These are phyloP conservation scores for Phasia obesa DNA, from an alignment of 2,888 invertebrate genomes.

Conservation along the genomic window DNA sequence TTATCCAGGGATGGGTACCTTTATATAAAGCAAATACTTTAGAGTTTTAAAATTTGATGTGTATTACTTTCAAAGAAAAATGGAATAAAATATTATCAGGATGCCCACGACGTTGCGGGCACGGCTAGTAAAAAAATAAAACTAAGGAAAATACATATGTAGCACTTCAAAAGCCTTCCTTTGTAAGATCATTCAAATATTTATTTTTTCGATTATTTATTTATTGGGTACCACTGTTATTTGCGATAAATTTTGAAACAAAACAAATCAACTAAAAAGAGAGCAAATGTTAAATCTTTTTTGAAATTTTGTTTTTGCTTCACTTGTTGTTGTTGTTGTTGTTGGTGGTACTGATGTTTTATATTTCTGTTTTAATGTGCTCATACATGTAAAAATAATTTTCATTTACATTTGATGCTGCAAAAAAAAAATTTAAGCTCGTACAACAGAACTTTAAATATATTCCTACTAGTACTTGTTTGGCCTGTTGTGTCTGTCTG, in stretches of 20 bases:
- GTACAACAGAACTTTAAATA: not conserved
- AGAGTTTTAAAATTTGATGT: no score
- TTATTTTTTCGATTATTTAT: no score
- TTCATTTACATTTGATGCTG: constrained; percentile 41
- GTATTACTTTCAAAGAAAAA: no score
- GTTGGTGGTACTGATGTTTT: constrained; percentile 7
- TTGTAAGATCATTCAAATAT: no score
- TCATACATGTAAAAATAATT: constrained; percentile 43
- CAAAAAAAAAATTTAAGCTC: constrained; percentile 4
- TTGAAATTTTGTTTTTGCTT: constrained; percentile 23
- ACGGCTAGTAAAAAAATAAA: no score
- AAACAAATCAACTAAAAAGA: constrained; percentile 58
- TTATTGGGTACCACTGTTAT: constrained; percentile 31
- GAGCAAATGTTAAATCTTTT: constrained; percentile 61
- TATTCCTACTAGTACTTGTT: not conserved
- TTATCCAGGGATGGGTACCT: no score
- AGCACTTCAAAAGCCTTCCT: no score
- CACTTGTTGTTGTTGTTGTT: constrained; percentile 3
- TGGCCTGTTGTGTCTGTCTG: no score
- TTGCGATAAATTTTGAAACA: constrained; percentile 18
- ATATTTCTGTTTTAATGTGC: constrained; percentile 28
- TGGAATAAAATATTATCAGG: no score
- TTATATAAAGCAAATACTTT: no score
- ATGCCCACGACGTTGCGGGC: no score
- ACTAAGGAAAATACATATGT: no score